Base-by-base conservation (phyloP, 2,113 vertebrate species). In the Ciconia stormi region DNA sequence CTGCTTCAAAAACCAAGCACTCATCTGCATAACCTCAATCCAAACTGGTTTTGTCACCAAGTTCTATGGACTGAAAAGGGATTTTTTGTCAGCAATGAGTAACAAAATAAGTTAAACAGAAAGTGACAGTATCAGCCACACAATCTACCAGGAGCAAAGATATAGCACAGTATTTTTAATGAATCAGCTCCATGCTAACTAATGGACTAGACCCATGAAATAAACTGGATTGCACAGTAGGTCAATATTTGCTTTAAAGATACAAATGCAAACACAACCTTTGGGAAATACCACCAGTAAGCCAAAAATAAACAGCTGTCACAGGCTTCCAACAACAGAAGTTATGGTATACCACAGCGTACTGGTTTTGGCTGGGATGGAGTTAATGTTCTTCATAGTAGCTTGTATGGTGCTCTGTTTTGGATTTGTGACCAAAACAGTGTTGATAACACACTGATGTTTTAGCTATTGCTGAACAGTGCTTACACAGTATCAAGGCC, bases 191-290 rank as follows among this genome's bases (percentile, higher is more conserved):
- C 1, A 0, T n/a, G 69, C 42, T 36, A 38, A 61, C 34, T 7
- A 13, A 67, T 10, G 32, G 27, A 15, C 16, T 6, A 38, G 52
- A n/a, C 26, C 76, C 82, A 71, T 1, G 10, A 59, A 29, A n/a
- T 0, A 7, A 78, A 47, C 16, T 8, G 25, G 27, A 27, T 62
- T 90, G 88, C 90, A 81, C 76, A 83, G 85, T 0, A 55, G 67
- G 83, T 81, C 94, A 95, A 59, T 83, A 89, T 94, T 93, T 93
- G 88, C 63, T 77, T 65, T 55, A 12, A 85, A 61, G 58, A 25
- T 5, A 47, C n/a, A 49, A 90, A 92, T 10, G 56, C 56, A 87
- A 85, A 82, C 61, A 85, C 5, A 62, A 40, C 79, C 58, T 90
- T 86, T 40, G 40, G 82, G 90, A 86, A 92, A 70, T 67, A 55